Evolutionary conservation across 53 echinoderm and acorn worm species (phyloP), one percentile per base, ranked within the genome.

Genomic region (Actinopyga echinites): DNA sequence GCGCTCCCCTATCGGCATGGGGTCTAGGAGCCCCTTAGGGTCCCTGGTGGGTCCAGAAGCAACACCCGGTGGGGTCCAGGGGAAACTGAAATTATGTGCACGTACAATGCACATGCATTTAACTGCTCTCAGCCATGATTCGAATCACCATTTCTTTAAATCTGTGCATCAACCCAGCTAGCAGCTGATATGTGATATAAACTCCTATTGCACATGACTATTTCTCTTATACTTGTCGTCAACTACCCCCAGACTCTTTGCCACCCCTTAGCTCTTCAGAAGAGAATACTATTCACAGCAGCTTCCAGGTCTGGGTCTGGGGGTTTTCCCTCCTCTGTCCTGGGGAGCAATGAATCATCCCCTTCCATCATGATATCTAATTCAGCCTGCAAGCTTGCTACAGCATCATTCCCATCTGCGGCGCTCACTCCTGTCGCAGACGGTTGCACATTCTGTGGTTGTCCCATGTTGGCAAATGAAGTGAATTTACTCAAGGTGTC

Each of bases 221-320:
- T 49, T 49, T 49, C 49, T 49, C 17, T 49, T 13, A 49, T 49
- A 49, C 17, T 17, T 17, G 2, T 49, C 26, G 9, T 22, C 31
- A 1, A 62, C 63, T 20, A 30, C 13, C 31, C 13, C 63, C 28
- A 30, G n/a, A 62, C 19, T 62, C 63, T 1, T 0, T 62, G 11
- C 63, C 5, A 9, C 29, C n/a, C 9, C 12, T 23, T 44, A n/a
- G n/a, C n/a, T n/a, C n/a, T 78, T 87, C 35, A 91, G 62, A 88
- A 87, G 19, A 93, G 75, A 24, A 93, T 93, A 82, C 93, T 93
- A 53, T 93, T 93, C 44, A 93, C 87, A 13, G 93, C 93, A 8
- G 87, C 93, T 31, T 93, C 87, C 34, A 93, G 55, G 58, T 87
- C 93, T 24, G 90, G 90, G 52, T 93, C 93, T 10, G 89, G 45